These are phyloP conservation scores for Eremobia ochroleuca DNA, from an alignment of 2,888 invertebrate genomes.

Conservation along the genomic window DNA sequence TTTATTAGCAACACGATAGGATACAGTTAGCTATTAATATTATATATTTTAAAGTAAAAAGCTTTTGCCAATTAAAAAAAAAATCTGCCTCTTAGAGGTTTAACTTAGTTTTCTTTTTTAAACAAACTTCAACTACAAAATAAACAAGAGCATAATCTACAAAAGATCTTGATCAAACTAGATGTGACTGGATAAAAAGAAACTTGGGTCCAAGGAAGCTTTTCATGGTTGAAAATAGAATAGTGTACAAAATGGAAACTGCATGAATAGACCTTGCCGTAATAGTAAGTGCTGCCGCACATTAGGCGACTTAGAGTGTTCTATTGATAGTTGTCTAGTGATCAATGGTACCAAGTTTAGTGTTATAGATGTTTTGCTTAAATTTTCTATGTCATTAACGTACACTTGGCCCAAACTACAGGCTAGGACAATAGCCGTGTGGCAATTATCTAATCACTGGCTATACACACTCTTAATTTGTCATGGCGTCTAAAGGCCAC, in stretches of 20 bases:
- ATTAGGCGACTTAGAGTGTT: conserved; percentile 7
- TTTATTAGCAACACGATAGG: neutral
- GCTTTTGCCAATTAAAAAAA: conserved; percentile 18
- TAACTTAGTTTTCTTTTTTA: conserved; percentile 27
- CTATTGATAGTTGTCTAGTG: neutral
- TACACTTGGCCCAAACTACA: neutral
- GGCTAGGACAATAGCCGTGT: neutral
- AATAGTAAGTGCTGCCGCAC: conserved; percentile 21
- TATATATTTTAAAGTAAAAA: conserved; percentile 6
- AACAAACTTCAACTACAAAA: conserved; percentile 38
- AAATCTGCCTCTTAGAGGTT: neutral
- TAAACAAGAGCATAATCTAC: conserved; percentile 33
- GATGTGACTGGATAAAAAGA: conserved; percentile 65
- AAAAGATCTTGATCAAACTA: conserved; percentile 70
- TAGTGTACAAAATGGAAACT: conserved; percentile 59
- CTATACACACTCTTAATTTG: neutral
- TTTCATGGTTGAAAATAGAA: conserved; percentile 59
- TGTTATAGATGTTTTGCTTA: neutral
- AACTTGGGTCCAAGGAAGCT: conserved; percentile 48
- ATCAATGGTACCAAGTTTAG: neutral
- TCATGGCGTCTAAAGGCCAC: neutral
- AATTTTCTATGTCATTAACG: conserved; percentile 21
- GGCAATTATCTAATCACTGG: neutral
- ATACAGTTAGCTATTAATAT: conserved; percentile 1
- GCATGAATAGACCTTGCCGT: conserved; percentile 22